Evolutionary conservation across 2,888 invertebrate genomes (phyloP).

Genomic region (Hyposoter dolosus): DNA sequence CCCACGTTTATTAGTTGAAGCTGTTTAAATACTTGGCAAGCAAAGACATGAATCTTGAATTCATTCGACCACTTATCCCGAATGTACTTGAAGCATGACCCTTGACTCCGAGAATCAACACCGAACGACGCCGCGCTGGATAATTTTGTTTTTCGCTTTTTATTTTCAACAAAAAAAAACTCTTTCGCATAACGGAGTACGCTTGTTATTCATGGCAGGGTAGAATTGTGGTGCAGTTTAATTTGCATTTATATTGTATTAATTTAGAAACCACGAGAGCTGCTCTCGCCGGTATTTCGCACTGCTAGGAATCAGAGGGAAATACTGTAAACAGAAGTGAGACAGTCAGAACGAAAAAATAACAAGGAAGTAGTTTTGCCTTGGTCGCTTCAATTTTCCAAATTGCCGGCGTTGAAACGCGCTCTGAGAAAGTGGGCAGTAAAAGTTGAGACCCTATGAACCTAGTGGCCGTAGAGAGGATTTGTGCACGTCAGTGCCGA

Average conservation of each 20-base stretch:
- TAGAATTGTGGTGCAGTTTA: constrained; percentile 70
- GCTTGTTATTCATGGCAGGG: constrained; percentile 71
- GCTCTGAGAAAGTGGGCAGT: constrained; percentile 69
- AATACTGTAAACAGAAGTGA: constrained; percentile 30
- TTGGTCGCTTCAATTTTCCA: constrained; percentile 76
- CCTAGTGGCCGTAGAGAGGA: constrained; percentile 4
- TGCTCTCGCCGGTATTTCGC: constrained; percentile 27
- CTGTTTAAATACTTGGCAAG: constrained; percentile 15
- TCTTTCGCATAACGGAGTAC: constrained; percentile 67
- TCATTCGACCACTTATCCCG: constrained; percentile 11
- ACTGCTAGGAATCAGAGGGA: constrained; percentile 36
- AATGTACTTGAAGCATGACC: constrained; percentile 32
- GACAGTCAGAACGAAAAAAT: constrained; percentile 69
- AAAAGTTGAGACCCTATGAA: constrained; percentile 70
- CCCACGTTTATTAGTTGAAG: not conserved
- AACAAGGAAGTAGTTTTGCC: constrained; percentile 76
- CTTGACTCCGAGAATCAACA: constrained; percentile 30
- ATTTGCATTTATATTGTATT: constrained; percentile 82
- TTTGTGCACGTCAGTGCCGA: constrained; percentile 40
- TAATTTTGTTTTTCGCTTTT: constrained; percentile 9
- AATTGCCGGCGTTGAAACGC: constrained; percentile 73
- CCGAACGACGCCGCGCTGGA: constrained; percentile 21
- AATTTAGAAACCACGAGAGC: constrained; percentile 74
- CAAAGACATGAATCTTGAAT: constrained; percentile 8
- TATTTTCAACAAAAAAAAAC: constrained; percentile 30